phyloP scores from a whole-genome alignment of 2,797 vertebrate genomes.

The Mus spretus region DNA sequence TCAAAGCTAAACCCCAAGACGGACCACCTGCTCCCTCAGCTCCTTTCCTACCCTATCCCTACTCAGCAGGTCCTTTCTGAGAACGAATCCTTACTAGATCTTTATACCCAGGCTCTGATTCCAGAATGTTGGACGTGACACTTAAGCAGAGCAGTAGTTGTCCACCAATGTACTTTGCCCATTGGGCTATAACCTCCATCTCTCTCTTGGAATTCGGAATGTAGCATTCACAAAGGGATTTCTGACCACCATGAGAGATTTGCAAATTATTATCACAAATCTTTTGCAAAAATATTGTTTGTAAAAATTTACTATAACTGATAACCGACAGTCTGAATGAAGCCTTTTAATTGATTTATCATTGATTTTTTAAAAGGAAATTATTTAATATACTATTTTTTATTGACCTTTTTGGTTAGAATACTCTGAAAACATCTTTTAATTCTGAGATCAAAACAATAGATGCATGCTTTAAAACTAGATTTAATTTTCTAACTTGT shows the following conservation, averaged over 20 bases:
- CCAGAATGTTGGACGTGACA: neutral
- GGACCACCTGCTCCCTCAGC: neutral
- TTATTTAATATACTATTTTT: neutral
- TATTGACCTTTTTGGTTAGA: neutral
- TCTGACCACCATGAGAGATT: neutral
- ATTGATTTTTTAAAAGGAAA: neutral
- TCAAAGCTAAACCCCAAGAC: neutral
- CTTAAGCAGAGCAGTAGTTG: neutral
- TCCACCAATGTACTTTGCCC: neutral
- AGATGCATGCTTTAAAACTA: constrained; percentile 11
- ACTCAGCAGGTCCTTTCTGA: neutral
- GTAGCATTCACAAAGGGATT: neutral
- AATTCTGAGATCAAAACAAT: neutral
- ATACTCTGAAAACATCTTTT: constrained; percentile 36
- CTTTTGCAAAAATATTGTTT: neutral
- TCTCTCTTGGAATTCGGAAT: neutral
- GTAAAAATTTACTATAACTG: neutral
- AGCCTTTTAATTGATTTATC: neutral
- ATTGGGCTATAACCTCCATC: neutral
- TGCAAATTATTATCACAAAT: neutral
- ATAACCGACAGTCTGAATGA: neutral
- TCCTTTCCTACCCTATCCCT: neutral
- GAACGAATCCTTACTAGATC: neutral
- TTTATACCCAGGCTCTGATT: neutral
- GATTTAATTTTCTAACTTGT: neutral